Conservation (phyloP, 2,888 invertebrate species). For the Leptura quadrifasciata region DNA sequence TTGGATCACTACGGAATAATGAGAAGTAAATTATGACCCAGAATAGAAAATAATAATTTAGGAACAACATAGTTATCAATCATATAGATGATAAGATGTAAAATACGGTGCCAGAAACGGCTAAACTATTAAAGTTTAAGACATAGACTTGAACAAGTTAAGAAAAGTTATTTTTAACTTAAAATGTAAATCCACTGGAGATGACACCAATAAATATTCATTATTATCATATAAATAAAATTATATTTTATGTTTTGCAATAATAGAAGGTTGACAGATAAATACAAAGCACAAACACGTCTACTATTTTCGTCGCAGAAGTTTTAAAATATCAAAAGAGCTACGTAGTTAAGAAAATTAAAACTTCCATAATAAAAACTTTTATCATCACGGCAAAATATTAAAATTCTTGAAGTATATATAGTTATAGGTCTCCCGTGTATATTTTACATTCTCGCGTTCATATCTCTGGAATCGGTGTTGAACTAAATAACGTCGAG, state of each 20-base stretch:
- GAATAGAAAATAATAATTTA: too few relatives aligned
- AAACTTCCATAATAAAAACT: constrained; percentile 54
- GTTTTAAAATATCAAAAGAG: constrained; percentile 7
- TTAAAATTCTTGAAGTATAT: constrained; percentile 50
- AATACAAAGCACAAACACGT: background rate
- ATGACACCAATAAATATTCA: too few relatives aligned
- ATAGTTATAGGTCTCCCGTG: constrained; percentile 48
- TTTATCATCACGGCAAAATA: constrained; percentile 51
- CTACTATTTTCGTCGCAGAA: background rate
- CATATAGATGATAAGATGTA: too few relatives aligned
- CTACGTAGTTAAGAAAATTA: constrained; percentile 39
- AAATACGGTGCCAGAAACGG: too few relatives aligned
- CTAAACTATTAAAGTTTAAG: too few relatives aligned
- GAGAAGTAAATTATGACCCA: too few relatives aligned
- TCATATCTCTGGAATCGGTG: constrained; percentile 49
- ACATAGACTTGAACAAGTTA: too few relatives aligned
- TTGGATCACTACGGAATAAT: too few relatives aligned
- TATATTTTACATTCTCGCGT: constrained; percentile 50
- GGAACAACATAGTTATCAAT: too few relatives aligned
- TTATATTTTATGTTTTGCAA: background rate
- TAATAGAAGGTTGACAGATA: background rate
- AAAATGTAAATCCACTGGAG: too few relatives aligned
- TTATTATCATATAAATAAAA: too few relatives aligned
- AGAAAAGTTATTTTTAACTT: too few relatives aligned
- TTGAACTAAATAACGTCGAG: constrained; percentile 26